Percentiles rank a stretch among this genome's conserved stretches.
Evolutionary conservation across 2,113 vertebrate species (phyloP).

Genomic region (Dermatemys mawii): DNA sequence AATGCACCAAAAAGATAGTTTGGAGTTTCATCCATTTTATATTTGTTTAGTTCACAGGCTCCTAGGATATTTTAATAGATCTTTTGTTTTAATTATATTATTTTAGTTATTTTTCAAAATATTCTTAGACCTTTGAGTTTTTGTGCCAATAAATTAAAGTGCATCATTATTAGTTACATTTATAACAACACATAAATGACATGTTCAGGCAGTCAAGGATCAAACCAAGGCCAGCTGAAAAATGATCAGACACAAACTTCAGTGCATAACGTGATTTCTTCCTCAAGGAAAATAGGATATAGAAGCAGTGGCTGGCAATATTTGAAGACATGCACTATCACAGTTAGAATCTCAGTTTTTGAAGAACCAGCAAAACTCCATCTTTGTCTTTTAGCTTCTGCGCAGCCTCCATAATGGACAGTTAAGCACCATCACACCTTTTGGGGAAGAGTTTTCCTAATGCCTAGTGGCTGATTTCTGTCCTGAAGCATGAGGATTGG

Average conservation of each 20-base stretch:
- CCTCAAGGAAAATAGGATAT: conserved; percentile 22
- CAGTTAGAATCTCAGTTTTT: neutral
- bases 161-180: conserved; percentile 20
- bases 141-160: conserved; percentile 29
- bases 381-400: neutral
- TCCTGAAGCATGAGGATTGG: neutral
- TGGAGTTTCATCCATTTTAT: neutral
- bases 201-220: conserved; percentile 36
- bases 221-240: conserved; percentile 39
- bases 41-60: neutral
- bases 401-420: neutral
- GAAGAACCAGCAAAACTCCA: neutral
- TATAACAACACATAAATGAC: conserved; percentile 31
- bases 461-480: neutral
- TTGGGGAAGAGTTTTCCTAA: neutral
- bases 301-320: neutral
- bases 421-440: neutral
- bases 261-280: neutral
- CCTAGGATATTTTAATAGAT: neutral
- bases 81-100: neutral
- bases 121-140: neutral
- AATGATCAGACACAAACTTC: conserved; percentile 18
- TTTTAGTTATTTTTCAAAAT: conserved; percentile 1
- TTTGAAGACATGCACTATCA: neutral
- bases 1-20: neutral